These are phyloP conservation scores for Palythoa caribaeorum DNA, from an alignment of 92 coral and sea anemone species.

Conservation along the genomic window DNA sequence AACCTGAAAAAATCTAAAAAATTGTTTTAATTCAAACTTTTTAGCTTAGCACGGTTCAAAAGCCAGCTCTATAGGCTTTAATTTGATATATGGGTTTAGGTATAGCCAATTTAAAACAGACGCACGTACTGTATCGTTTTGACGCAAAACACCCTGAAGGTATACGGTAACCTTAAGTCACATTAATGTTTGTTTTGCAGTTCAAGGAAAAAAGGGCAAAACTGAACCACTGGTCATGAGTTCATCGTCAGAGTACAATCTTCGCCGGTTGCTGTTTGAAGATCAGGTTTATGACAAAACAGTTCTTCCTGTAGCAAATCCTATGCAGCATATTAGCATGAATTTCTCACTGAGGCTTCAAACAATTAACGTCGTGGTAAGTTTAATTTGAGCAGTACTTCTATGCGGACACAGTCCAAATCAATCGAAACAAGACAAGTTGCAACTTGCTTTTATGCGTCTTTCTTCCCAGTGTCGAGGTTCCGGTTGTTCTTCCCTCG, in stretches of 20 bases:
- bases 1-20: too few species aligned
- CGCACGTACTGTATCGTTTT: too few species aligned
- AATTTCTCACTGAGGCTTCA: slow-evolving; percentile 22
- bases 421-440: background rate
- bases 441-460: background rate
- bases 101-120: too few species aligned
- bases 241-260: slow-evolving; percentile 7
- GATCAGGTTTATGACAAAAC: slow-evolving; percentile 9
- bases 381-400: background rate
- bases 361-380: slow-evolving; percentile 17
- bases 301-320: slow-evolving; percentile 5
- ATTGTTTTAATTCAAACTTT: too few species aligned
- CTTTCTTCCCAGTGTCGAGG: too few species aligned
- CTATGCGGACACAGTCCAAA: background rate
- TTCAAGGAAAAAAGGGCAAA: background rate
- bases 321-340: slow-evolving; percentile 6
- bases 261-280: background rate
- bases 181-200: too few species aligned
- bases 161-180: too few species aligned
- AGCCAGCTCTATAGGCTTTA: too few species aligned
- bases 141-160: too few species aligned
- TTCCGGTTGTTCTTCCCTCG: too few species aligned
- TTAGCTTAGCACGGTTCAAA: too few species aligned
- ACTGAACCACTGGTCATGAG: background rate
- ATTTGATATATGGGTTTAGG: too few species aligned